phyloP scores from a whole-genome alignment of 2,797 vertebrate genomes.

The Oreochromis grahami region DNA sequence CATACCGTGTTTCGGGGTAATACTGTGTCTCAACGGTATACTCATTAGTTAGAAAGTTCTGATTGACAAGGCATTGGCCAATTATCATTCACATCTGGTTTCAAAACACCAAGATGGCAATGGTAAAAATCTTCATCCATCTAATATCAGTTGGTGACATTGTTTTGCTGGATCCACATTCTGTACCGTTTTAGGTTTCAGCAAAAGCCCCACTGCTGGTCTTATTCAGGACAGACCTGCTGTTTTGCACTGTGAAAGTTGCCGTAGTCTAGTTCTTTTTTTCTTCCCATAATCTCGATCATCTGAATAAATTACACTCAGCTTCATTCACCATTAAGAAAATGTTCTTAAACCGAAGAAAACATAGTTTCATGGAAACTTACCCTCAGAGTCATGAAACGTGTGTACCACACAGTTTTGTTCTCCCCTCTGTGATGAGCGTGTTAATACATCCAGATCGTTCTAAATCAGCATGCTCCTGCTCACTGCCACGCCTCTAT shows the following conservation, averaged over 20 bases:
- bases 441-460: neutral
- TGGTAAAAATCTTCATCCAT: neutral
- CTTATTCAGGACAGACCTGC: neutral
- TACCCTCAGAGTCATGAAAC: neutral
- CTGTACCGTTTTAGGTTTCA: neutral
- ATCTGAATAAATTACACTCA: neutral
- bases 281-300: neutral
- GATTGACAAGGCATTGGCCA: neutral
- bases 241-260: neutral
- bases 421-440: neutral
- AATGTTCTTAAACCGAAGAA: neutral
- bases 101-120: neutral
- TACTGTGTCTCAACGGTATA: too few species aligned
- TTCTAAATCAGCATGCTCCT: neutral
- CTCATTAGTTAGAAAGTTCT: neutral
- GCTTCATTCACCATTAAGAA: neutral
- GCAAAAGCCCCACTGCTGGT: neutral
- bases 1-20: neutral
- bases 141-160: neutral
- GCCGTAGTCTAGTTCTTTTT: accelerated
- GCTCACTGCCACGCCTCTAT: neutral
- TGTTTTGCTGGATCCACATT: neutral
- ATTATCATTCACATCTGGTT: neutral
- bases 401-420: neutral
- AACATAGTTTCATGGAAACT: neutral